These are phyloP conservation scores for Irena cyanogastra DNA, from an alignment of 2,113 vertebrate species.

Conservation along the genomic window DNA sequence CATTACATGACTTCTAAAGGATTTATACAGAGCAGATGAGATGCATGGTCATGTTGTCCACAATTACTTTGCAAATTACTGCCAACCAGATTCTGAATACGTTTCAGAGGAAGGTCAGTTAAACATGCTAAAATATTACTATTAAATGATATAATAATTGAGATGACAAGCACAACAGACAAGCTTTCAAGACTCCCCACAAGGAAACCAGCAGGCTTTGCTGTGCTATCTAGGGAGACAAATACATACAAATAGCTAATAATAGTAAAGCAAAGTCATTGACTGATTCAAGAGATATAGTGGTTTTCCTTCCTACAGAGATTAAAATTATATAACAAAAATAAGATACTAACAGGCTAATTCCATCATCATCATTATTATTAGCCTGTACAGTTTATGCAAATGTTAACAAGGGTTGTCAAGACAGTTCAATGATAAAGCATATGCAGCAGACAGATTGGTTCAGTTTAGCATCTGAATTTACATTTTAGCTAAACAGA, in stretches of 20 bases:
- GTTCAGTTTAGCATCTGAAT: slow-evolving; percentile 28
- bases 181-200: not conserved
- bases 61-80: not conserved
- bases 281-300: slow-evolving; percentile 18
- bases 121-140: not conserved
- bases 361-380: slow-evolving; percentile 32
- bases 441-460: slow-evolving; percentile 27
- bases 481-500: slow-evolving; percentile 26
- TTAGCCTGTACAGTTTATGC: slow-evolving; percentile 18
- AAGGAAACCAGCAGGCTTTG: not conserved
- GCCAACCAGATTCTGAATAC: not conserved
- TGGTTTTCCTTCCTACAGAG: slow-evolving; percentile 4
- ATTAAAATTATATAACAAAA: slow-evolving; percentile 40
- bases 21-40: not conserved
- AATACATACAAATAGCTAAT: slow-evolving; percentile 26
- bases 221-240: not conserved
- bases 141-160: not conserved
- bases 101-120: not conserved
- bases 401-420: slow-evolving; percentile 40
- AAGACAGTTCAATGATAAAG: slow-evolving; percentile 21
- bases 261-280: slow-evolving; percentile 20
- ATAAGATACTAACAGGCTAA: slow-evolving; percentile 6
- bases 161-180: not conserved
- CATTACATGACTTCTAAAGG: not conserved
- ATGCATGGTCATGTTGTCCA: not conserved